A percentile compares a stretch with the other conserved stretches of the same genome.
Conservation (phyloP, 2,113 vertebrate species). For the Oriolus oriolus region DNA sequence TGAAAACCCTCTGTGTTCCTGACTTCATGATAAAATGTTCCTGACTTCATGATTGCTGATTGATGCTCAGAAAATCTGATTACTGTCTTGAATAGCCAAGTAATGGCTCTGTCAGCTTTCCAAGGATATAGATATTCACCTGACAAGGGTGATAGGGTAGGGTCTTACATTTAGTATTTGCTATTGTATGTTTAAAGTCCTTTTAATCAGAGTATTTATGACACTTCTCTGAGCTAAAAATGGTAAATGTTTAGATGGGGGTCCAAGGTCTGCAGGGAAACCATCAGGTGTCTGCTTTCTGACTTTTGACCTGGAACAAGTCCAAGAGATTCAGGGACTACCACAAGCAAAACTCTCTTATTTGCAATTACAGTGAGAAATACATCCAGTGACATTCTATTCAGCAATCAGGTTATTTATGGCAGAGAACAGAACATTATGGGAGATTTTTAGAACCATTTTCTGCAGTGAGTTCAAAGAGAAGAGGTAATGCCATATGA, state of each 20-base stretch:
- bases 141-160: constrained; percentile 39
- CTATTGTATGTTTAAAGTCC: not conserved
- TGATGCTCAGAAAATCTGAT: constrained; percentile 76
- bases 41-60: constrained; percentile 75
- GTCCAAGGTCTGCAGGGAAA: not conserved
- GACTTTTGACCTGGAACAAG: not conserved
- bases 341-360: not conserved
- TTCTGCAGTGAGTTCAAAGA: not conserved
- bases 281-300: not conserved
- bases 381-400: not conserved
- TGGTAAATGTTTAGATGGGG: not conserved
- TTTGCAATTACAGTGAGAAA: not conserved
- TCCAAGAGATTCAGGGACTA: not conserved
- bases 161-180: not conserved
- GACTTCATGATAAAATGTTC: constrained; percentile 72
- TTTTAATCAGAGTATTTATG: not conserved
- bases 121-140: constrained; percentile 64
- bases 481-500: not conserved
- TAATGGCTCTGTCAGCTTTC: constrained; percentile 71
- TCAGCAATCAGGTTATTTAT: not conserved
- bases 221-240: not conserved
- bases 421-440: not conserved
- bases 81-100: constrained; percentile 71
- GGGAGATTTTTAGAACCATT: not conserved
- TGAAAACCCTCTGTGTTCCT: constrained; percentile 74